Conservation (phyloP, 2,888 invertebrate genomes). For the Apodemia zela region DNA sequence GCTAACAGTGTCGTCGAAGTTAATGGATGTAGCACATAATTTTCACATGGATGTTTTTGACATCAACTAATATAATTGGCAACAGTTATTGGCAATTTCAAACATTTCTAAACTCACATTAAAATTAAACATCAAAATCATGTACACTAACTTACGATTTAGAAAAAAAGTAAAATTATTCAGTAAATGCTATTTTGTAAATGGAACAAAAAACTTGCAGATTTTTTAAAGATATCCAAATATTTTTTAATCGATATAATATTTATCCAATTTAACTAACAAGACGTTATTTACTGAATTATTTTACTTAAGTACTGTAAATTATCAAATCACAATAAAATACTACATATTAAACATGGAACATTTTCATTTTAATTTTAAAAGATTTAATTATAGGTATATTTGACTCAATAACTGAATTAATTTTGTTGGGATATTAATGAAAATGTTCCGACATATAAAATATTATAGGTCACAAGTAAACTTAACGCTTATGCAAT, state of each 20-base stretch:
- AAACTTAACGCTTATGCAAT: conserved; percentile 74
- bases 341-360: background rate
- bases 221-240: background rate
- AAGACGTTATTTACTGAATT: background rate
- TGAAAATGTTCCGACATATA: conserved; percentile 7
- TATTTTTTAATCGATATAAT: too few species aligned
- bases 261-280: too few species aligned
- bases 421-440: background rate
- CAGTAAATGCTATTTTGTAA: background rate
- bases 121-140: conserved; percentile 21
- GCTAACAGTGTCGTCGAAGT: background rate
- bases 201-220: background rate
- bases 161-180: conserved; percentile 2
- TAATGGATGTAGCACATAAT: conserved; percentile 14
- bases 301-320: background rate
- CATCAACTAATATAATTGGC: conserved; percentile 23
- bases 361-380: background rate
- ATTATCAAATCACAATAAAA: background rate
- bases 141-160: background rate
- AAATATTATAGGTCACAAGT: conserved; percentile 24
- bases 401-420: background rate
- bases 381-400: background rate
- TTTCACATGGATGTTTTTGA: conserved; percentile 13
- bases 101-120: conserved; percentile 26
- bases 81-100: conserved; percentile 26